A percentile compares a stretch with the other conserved stretches of the same genome.
These are phyloP conservation scores for Muscicapa comitata DNA, from an alignment of 2,797 vertebrate species.

Conservation along the genomic window DNA sequence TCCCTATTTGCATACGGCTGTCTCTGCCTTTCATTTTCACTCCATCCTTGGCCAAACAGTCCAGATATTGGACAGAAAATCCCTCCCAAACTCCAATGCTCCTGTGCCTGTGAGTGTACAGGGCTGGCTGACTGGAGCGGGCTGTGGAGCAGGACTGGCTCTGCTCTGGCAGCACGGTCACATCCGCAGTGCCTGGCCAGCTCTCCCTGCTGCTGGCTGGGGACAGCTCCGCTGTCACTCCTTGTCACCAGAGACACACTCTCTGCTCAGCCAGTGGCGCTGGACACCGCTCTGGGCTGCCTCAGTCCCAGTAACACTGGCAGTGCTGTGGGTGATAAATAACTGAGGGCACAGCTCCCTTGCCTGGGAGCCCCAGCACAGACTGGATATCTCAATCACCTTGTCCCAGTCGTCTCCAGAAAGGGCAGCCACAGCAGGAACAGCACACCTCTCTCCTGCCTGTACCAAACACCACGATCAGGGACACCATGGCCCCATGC, in stretches of 20 bases:
- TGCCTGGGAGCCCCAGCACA: rapidly evolving
- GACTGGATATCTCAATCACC: not conserved
- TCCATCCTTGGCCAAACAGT: not conserved
- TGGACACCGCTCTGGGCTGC: not conserved
- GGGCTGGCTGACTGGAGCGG: not conserved
- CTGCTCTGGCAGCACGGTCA: not conserved
- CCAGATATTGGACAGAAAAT: not conserved
- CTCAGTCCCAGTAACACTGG: not conserved
- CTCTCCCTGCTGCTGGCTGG: not conserved
- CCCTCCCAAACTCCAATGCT: not conserved
- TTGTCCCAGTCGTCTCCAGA: not conserved
- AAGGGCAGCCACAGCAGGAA: not conserved
- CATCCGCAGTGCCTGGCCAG: rapidly evolving
- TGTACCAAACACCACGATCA: rapidly evolving
- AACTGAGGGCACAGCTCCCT: not conserved
- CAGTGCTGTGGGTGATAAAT: not conserved
- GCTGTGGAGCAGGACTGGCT: not conserved
- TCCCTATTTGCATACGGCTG: not conserved
- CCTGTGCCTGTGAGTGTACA: rapidly evolving
- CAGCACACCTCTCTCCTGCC: not conserved
- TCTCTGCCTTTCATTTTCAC: not conserved
- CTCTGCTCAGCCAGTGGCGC: rapidly evolving
- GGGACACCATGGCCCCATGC: not conserved
- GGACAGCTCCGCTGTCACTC: not conserved
- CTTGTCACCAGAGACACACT: not conserved